Percentiles rank a stretch among this genome's conserved stretches.
phyloP scores from a whole-genome alignment of 1,140 invertebrate genomes.

The Antheraea mylitta region DNA sequence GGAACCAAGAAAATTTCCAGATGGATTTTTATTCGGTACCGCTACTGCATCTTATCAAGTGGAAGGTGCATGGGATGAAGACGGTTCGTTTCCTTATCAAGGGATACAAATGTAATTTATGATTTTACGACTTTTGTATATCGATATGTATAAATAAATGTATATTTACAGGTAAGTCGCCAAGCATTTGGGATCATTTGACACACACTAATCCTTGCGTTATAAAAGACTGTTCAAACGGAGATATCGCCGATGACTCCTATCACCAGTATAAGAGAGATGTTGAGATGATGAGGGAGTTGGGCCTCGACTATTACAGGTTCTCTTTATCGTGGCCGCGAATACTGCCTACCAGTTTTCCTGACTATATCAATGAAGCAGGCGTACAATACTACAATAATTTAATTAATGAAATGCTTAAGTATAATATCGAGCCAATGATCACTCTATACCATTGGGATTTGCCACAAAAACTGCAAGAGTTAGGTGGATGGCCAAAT shows the following conservation, averaged over 20 bases:
- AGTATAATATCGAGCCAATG: conserved; percentile 77
- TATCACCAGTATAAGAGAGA: conserved; percentile 23
- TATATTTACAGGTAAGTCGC: conserved; percentile 16
- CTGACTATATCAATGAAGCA: conserved; percentile 73
- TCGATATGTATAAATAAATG: no score
- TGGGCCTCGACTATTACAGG: conserved; percentile 24
- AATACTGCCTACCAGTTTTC: conserved; percentile 49
- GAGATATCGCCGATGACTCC: conserved; percentile 21
- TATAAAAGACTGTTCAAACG: conserved; percentile 21
- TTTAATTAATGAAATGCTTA: conserved; percentile 79
- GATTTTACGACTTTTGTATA: no score
- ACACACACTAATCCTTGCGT: conserved; percentile 19
- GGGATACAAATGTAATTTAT: no score
- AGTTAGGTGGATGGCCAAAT: conserved; percentile 81
- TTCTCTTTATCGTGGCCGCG: conserved; percentile 25
- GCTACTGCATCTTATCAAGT: conserved; percentile 77
- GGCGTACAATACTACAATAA: conserved; percentile 82
- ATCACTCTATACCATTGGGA: conserved; percentile 84
- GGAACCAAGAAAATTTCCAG: conserved; percentile 56
- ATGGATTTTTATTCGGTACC: conserved; percentile 73
- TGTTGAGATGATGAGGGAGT: conserved; percentile 23
- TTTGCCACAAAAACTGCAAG: conserved; percentile 79
- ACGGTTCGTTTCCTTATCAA: conserved; percentile 40
- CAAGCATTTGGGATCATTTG: conserved; percentile 22
- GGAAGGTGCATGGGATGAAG: conserved; percentile 77